phyloP scores from a whole-genome alignment of 2,113 vertebrate genomes.

The Eptesicus fuscus region DNA sequence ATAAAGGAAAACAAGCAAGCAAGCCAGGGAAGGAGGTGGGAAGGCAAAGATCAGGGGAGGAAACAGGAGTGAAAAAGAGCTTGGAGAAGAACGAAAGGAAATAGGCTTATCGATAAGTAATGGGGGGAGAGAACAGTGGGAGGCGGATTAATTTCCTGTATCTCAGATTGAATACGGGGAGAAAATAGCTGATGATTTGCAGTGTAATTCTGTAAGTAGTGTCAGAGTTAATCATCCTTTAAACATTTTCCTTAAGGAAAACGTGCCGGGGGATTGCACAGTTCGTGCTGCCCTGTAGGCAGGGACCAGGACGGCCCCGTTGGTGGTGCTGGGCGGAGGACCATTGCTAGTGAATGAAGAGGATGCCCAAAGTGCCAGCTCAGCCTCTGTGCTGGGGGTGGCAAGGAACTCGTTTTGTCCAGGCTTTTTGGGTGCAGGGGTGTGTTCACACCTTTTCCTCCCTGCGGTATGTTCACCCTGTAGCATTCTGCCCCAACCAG shows the following conservation, averaged over 20 bases:
- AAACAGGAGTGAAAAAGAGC: background rate
- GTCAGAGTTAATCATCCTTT: conserved; percentile 24
- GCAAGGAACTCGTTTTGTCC: fast-evolving
- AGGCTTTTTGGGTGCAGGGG: background rate
- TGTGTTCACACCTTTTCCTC: background rate
- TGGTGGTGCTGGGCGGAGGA: conserved; percentile 68
- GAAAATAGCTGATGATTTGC: conserved; percentile 38
- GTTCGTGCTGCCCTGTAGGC: conserved; percentile 76
- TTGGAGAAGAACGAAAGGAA: conserved; percentile 51
- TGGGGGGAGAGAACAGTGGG: conserved; percentile 23
- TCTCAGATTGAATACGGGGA: conserved; percentile 35
- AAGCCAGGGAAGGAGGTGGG: background rate
- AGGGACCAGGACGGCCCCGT: background rate
- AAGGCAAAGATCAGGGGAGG: background rate
- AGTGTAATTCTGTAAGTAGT: conserved; percentile 25
- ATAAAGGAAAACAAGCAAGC: background rate
- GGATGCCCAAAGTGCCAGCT: background rate
- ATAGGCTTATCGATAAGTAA: conserved; percentile 54
- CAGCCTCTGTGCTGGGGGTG: background rate
- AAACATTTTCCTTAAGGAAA: conserved; percentile 57
- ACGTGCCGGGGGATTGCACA: conserved; percentile 76
- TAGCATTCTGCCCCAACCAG: background rate
- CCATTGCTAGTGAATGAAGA: conserved; percentile 75
- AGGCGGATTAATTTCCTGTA: conserved; percentile 45
- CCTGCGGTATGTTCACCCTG: background rate